Conservation (phyloP, 1,140 invertebrate genomes). For the Drosophila mayri region DNA sequence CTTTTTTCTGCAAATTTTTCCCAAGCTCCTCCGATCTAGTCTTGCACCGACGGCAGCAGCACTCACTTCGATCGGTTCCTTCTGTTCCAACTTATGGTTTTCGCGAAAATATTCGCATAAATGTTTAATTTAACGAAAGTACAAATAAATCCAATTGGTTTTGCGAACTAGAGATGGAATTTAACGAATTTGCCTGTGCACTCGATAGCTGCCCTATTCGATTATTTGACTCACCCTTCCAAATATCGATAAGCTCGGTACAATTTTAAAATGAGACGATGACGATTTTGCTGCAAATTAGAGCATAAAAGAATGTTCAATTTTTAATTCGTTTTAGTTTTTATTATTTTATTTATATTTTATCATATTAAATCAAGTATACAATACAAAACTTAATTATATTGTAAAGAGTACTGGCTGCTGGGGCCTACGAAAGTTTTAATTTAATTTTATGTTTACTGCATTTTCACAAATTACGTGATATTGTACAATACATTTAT, state of each 20-base stretch:
- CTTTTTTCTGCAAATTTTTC: neutral
- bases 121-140: conserved; percentile 1
- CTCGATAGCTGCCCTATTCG: conserved; percentile 7
- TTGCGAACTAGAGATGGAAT: conserved; percentile 1
- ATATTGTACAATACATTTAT: too few relatives aligned
- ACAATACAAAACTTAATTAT: too few relatives aligned
- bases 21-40: neutral
- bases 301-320: too few relatives aligned
- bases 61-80: neutral
- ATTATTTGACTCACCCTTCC: neutral
- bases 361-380: too few relatives aligned
- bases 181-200: neutral
- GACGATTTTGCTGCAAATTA: too few relatives aligned
- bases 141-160: conserved; percentile 4
- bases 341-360: too few relatives aligned
- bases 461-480: too few relatives aligned
- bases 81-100: too few relatives aligned
- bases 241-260: neutral
- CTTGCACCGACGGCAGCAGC: conserved; percentile 4
- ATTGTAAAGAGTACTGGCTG: too few relatives aligned
- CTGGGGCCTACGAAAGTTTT: too few relatives aligned
- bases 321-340: too few relatives aligned
- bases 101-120: neutral
- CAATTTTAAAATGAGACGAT: neutral
- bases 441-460: too few relatives aligned